Base-by-base conservation (phyloP, 1,140 invertebrate species). In the Gonioctena quinquepunctata region DNA sequence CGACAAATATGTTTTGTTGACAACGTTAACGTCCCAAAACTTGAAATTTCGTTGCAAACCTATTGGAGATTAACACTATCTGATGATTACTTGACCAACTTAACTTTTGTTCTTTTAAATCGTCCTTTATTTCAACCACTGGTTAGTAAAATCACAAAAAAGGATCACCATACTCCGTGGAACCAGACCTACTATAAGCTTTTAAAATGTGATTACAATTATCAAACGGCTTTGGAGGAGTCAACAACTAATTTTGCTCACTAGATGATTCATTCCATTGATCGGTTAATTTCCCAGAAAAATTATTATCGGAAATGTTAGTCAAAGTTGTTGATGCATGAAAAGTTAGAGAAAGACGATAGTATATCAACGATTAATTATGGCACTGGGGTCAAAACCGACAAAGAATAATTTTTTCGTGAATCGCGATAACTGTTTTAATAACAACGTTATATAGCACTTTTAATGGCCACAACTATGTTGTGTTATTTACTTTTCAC, bases 401-500 rank as follows among this genome's bases (percentile, higher is more conserved):
- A 56, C 52, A 56, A 56, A 56, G 19, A 19, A 56, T 11, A 42
- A 23, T 56, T 56, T n/a, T 56, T 56, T 23, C 52, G 21, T 21
- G 52, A 21, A n/a, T 11, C n/a, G 52, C 52, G 52, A 56, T 56
- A 56, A 56, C 18, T 56, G 8, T 5, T 23, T 56, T 56, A 56
- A 56, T 56, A 56, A 56, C 18, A 56, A 18, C 52, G 52, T 56
- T 56, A 56, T n/a, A n/a, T 5, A 18, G 22, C 52, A 56, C 21
- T 56, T 56, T 56, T 56, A 56, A 56, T 56, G 22, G 52, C 2
- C 52, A 56, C n/a, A 56, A 56, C 7, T 56, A 56, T 56, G 52
- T 56, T n/a, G 11, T 18, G 22, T 56, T 56, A 56, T 56, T 56
- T 56, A 56, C 19, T n/a, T 23, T 56, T 23, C 21, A 22, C 3